Evolutionary conservation across 2,797 vertebrate genomes (phyloP).

Genomic region (Tangara arthus): DNA sequence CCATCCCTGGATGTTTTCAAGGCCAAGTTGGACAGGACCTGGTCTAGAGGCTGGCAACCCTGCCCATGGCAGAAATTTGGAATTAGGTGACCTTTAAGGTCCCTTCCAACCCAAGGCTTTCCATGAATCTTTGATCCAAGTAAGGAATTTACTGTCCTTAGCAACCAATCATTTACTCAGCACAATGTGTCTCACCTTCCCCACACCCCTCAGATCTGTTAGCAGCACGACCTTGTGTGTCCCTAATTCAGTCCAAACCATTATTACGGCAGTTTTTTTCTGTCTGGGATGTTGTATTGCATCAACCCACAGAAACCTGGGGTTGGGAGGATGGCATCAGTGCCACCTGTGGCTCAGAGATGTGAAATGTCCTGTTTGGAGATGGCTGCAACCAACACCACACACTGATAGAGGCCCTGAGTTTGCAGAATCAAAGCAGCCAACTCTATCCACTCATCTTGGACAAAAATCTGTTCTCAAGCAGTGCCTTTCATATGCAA

Average conservation of each 20-base stretch:
- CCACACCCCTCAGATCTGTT: background rate
- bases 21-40: background rate
- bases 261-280: background rate
- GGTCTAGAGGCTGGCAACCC: background rate
- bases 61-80: background rate
- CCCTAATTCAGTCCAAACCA: background rate
- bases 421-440: background rate
- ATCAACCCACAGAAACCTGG: background rate
- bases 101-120: background rate
- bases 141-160: background rate
- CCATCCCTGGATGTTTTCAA: background rate
- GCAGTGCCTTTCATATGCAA: background rate
- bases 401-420: no score
- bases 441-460: background rate
- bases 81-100: background rate
- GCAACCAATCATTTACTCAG: background rate
- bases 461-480: background rate
- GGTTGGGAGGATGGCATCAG: background rate
- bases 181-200: background rate
- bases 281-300: background rate
- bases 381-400: background rate
- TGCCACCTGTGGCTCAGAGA: background rate
- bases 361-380: background rate
- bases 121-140: background rate
- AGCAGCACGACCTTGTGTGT: fast-evolving